Percentiles rank a stretch among this genome's conserved stretches.
phyloP scores from a whole-genome alignment of 2,888 invertebrate genomes.

The Teinopalpus imperialis region DNA sequence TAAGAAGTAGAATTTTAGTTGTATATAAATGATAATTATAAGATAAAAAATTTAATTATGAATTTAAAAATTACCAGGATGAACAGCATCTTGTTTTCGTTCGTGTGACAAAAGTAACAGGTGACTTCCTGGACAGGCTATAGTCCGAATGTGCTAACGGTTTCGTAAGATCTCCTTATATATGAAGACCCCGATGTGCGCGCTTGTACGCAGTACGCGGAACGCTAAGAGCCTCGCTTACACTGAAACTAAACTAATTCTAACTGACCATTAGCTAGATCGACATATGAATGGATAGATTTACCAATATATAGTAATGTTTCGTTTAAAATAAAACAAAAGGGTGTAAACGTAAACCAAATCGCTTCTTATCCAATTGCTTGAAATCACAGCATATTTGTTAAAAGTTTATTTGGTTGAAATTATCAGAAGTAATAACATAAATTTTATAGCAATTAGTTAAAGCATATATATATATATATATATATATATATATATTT shows the following conservation, averaged over 20 bases:
- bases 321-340: constrained; percentile 9
- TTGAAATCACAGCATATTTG: too few species aligned
- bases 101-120: constrained; percentile 56
- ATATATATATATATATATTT: too few species aligned
- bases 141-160: constrained; percentile 74
- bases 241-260: constrained; percentile 72
- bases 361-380: too few species aligned
- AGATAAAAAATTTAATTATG: constrained; percentile 4
- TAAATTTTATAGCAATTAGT: too few species aligned
- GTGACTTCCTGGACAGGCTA: constrained; percentile 73
- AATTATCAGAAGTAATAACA: too few species aligned
- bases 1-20: constrained; percentile 22
- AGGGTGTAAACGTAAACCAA: neutral
- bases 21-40: too few species aligned
- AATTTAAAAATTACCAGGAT: constrained; percentile 53
- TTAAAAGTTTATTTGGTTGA: too few species aligned
- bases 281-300: constrained; percentile 64
- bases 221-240: constrained; percentile 46
- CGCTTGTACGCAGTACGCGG: constrained; percentile 48
- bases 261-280: constrained; percentile 56
- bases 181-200: constrained; percentile 56
- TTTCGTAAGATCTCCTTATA: constrained; percentile 77
- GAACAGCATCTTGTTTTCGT: constrained; percentile 55
- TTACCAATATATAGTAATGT: constrained; percentile 39
- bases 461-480: too few species aligned